Base-by-base conservation (phyloP, 2,888 invertebrate genomes). In the Pollenia griseotomentosa region DNA sequence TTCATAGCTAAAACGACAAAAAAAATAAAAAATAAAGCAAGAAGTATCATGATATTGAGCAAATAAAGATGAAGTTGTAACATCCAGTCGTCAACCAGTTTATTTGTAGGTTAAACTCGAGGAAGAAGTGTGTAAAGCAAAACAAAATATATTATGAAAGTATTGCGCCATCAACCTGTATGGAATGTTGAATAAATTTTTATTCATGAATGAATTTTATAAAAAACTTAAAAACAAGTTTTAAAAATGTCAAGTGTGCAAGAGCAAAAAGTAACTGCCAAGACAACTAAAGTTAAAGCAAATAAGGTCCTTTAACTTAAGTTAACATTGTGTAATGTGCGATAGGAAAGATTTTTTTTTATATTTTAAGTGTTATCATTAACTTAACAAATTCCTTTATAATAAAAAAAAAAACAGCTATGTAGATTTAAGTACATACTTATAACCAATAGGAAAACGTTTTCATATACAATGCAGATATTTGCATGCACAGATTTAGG, bases 131-230 rank as follows among this genome's bases (percentile, higher is more conserved):
- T 73, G 23, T 23, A 40, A 53, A 55, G 57, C 33, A 33, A 51
- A 23, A 1, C 46, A 55, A 12, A 11, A 65, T 53, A 66, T 44
- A 71, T 71, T 46, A 57, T 44, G 53, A 80, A 75, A 57, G 57
- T 65, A 57, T 75, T 81, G 57, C 81, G 48, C 46, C 75, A 80
- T 59, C 75, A 78, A 59, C 23, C 51, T 68, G 65, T 16, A 57
- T 59, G 61, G 42, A 61, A 46, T 66, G 51, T 79, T 66, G 14
- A 66, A 74, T 23, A 68, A 65, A 65, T 74, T 82, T 23, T 86
- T 65, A 73, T 81, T 73, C 73, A 81, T 73, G 65, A 63, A 63
- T 7, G 40, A 53, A n/a, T 44, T 73, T 63, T 40, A 44, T n/a
- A 16, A 14, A 12, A 19, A 9, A 42, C 23, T 23, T 4, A 53